phyloP scores from a whole-genome alignment of 2,113 vertebrate species.

The Spea bombifrons region DNA sequence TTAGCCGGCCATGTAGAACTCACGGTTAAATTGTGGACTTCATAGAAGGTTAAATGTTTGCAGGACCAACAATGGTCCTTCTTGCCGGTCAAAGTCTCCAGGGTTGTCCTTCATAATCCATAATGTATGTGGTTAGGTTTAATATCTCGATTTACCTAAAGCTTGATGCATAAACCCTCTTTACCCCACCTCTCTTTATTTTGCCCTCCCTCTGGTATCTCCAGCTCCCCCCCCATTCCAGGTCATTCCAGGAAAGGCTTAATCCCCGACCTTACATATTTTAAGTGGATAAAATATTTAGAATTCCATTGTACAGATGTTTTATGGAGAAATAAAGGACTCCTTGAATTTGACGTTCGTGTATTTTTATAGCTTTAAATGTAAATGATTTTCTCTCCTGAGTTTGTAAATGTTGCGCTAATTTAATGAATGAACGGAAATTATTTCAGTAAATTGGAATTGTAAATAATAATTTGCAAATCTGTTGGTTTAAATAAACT shows the following conservation, averaged over 20 bases:
- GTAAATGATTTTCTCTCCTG: not conserved
- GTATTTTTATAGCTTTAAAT: not conserved
- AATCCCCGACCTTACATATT: not conserved
- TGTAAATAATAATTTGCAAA: not conserved
- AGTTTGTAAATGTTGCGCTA: slow-evolving; percentile 25
- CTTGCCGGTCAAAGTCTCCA: too few species aligned
- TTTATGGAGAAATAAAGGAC: not conserved
- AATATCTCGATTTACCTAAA: too few species aligned
- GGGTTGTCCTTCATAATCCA: too few species aligned
- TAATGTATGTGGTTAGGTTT: too few species aligned
- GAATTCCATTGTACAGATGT: not conserved
- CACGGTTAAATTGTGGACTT: too few species aligned
- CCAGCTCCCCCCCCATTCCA: not conserved
- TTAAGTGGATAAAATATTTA: not conserved
- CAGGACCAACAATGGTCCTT: too few species aligned
- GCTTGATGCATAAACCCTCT: not conserved
- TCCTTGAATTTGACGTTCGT: too few species aligned
- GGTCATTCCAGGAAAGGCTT: not conserved
- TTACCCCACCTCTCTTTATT: not conserved
- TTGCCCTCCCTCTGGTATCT: not conserved
- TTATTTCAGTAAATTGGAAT: not conserved
- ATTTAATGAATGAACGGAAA: slow-evolving; percentile 6
- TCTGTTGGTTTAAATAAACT: too few species aligned
- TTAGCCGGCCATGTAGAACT: too few species aligned
- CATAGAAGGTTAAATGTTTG: too few species aligned